These are phyloP conservation scores for Numenius arquata DNA, from an alignment of 2,113 vertebrate genomes.

Conservation along the genomic window DNA sequence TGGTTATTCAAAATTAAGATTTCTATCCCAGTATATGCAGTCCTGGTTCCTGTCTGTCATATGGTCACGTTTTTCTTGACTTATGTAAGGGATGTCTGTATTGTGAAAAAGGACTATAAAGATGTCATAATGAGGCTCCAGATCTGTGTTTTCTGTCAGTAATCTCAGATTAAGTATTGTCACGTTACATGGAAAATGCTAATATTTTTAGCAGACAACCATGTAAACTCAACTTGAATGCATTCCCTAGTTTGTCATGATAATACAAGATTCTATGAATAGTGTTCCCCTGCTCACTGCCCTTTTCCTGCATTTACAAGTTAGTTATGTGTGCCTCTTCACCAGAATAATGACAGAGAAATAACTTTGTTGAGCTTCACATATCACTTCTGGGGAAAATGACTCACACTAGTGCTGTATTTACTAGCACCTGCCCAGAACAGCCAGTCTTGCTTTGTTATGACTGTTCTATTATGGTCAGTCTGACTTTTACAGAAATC, in stretches of 20 bases:
- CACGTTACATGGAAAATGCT: neutral
- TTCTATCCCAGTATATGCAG: neutral
- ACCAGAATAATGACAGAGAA: neutral
- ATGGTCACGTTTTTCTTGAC: neutral
- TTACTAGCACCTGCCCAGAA: conserved; percentile 12
- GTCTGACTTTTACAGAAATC: conserved; percentile 56
- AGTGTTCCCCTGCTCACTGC: neutral
- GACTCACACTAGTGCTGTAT: conserved; percentile 5
- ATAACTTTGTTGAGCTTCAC: neutral
- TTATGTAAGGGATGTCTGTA: neutral
- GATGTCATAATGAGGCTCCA: neutral
- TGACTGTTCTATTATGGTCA: conserved; percentile 45
- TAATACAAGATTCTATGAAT: neutral
- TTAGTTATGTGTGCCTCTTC: neutral
- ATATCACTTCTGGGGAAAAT: neutral
- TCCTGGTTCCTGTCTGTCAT: neutral
- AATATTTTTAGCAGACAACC: neutral
- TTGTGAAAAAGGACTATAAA: neutral
- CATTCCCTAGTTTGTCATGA: neutral
- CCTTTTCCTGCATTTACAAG: neutral
- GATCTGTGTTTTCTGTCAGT: neutral
- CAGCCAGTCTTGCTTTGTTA: conserved; percentile 45
- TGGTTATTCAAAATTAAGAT: neutral
- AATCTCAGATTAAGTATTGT: neutral
- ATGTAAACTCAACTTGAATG: neutral